Evolutionary conservation across 92 coral and sea anemone genomes (phyloP), one percentile per base, ranked within the genome.

Genomic region (Zoanthus sociatus): DNA sequence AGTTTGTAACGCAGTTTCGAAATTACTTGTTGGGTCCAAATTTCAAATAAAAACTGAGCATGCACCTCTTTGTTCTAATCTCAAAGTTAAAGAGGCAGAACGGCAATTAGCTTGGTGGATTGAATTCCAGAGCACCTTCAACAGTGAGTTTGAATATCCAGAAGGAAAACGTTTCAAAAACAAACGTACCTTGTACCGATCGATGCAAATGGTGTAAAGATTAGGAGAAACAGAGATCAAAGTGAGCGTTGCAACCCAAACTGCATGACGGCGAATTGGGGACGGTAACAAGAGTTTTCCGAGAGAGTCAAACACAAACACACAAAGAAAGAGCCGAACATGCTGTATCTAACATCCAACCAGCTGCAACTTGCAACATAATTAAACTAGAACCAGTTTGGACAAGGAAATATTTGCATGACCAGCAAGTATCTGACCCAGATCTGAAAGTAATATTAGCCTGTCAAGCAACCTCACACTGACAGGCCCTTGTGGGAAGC

Each of bases 11-110:
- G 42, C 2, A 37, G 42, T 37, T 37, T 37, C 42, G 42, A 37
- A 2, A 37, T 26, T 71, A 91, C 74, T 64, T 88, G 55, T 84
- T 37, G 16, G 91, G 90, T 3, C 73, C 81, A 17, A 82, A 76
- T 87, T 93, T 76, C 74, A 66, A 47, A 72, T 89, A 10, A 72
- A 89, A 33, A 90, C 93, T 37, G 97, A 92, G 84, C 97, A 89
- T 51, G 84, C 92, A 17, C 88, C 97, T 8, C 77, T 89, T 3
- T 20, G 53, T 31, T 92, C 89, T 33, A 79, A 90, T 9, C 78
- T 91, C 12, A 87, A 88, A 71, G 84, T 71, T 6, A 87, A 87
- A 20, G 92, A 91, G 31, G 94, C 94, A 2, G 96, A 91, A 87
- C 91, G 42, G 42, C 42, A 37, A 37, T 2, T 37, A 37, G 42